phyloP scores from a whole-genome alignment of 2,797 vertebrate species.

The Oreochromis mossambicus region DNA sequence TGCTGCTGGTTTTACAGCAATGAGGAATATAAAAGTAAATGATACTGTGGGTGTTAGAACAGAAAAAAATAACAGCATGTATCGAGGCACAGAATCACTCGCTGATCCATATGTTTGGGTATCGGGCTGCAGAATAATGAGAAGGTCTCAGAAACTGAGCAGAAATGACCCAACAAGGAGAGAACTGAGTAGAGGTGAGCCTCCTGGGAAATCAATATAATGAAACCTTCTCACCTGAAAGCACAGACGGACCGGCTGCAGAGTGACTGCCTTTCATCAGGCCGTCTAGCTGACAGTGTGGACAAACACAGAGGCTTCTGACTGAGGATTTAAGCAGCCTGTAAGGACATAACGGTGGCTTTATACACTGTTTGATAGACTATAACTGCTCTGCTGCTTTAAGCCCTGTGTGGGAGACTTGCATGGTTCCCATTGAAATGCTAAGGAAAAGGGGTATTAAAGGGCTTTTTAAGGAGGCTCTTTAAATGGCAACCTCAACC shows the following conservation, averaged over 20 bases:
- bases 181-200: not conserved
- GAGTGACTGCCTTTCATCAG: not conserved
- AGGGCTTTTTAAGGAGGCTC: not conserved
- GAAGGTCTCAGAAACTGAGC: not conserved
- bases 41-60: not conserved
- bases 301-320: slow-evolving; percentile 4
- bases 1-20: not conserved
- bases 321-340: slow-evolving; percentile 1
- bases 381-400: not conserved
- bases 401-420: not conserved
- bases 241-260: not conserved
- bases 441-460: not conserved
- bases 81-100: not conserved
- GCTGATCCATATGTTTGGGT: slow-evolving; percentile 6
- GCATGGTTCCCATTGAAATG: not conserved
- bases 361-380: not conserved
- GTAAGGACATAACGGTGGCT: not conserved
- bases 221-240: slow-evolving; percentile 15
- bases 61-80: not conserved
- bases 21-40: slow-evolving; percentile 1
- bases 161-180: slow-evolving; percentile 17
- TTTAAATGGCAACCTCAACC: not conserved
- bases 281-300: not conserved
- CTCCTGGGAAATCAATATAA: slow-evolving; percentile 43
- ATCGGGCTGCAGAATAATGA: slow-evolving; percentile 23